Percentiles rank a stretch among this genome's conserved stretches.
Evolutionary conservation across 2,797 vertebrate genomes (phyloP).

Genomic region (Phrynocephalus guinanensis): DNA sequence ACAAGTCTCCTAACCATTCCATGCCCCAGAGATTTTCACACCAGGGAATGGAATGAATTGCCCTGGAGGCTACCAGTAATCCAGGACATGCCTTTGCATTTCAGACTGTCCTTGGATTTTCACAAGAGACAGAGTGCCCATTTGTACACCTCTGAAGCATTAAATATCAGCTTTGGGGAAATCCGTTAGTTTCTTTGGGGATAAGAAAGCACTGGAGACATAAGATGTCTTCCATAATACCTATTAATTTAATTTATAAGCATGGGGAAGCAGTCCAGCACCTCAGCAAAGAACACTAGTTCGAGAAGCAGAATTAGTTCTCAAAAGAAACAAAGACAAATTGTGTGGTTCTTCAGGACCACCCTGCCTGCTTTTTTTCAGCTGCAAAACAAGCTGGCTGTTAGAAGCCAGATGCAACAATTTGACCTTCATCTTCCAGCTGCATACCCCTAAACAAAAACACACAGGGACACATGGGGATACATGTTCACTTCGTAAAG

Average conservation of each 20-base stretch:
- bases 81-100: fast-evolving
- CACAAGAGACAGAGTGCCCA: background rate
- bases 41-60: background rate
- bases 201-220: background rate
- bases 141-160: background rate
- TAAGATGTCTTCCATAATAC: background rate
- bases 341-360: too few species aligned
- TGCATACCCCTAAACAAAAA: too few species aligned
- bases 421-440: background rate
- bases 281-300: background rate
- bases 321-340: background rate
- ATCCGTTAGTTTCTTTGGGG: conserved; percentile 9
- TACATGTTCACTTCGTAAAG: background rate
- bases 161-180: background rate
- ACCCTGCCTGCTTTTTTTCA: too few species aligned
- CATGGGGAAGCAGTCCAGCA: background rate
- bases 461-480: background rate
- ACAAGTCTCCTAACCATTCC: background rate
- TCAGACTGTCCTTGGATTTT: background rate
- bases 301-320: background rate
- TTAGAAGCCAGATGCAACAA: background rate
- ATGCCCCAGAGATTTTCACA: background rate
- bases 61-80: background rate
- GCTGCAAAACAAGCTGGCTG: too few species aligned
- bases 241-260: background rate